Evolutionary conservation across 2,888 invertebrate genomes (phyloP).

Genomic region (Orchesella flavescens): DNA sequence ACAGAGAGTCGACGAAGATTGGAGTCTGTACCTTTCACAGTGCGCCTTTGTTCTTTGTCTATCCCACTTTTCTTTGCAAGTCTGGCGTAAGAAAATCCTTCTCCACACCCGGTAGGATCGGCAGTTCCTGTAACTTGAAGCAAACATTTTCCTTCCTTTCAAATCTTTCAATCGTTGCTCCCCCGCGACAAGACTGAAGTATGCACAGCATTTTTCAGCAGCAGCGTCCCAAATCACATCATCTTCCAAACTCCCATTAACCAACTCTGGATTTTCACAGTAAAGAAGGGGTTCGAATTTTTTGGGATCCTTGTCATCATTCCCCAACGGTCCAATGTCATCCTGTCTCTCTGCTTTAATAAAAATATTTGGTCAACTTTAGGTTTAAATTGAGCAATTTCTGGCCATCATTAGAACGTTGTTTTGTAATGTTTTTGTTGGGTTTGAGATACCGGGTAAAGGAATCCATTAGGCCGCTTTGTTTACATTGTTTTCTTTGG

Average conservation of each 20-base stretch:
- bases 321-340: too few species aligned
- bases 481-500: neutral
- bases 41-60: neutral
- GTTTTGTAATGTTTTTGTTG: neutral
- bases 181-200: slow-evolving; percentile 97
- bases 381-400: too few species aligned
- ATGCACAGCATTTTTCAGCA: slow-evolving; percentile 97
- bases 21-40: slow-evolving; percentile 84
- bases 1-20: slow-evolving; percentile 95
- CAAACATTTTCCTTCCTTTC: slow-evolving; percentile 95
- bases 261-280: slow-evolving; percentile 95
- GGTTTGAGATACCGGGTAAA: neutral
- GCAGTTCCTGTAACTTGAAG: slow-evolving; percentile 96
- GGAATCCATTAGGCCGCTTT: neutral
- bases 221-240: slow-evolving; percentile 98
- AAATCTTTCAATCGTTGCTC: slow-evolving; percentile 91
- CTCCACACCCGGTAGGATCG: slow-evolving; percentile 86
- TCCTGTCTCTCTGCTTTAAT: neutral
- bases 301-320: neutral
- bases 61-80: slow-evolving; percentile 11
- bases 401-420: neutral
- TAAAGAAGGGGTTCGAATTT: neutral
- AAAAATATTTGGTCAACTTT: too few species aligned
- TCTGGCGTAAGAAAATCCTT: slow-evolving; percentile 57
- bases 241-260: slow-evolving; percentile 96